Evolutionary conservation across 2,797 vertebrate species (phyloP).

Genomic region (Mormyrus proboscirostris): DNA sequence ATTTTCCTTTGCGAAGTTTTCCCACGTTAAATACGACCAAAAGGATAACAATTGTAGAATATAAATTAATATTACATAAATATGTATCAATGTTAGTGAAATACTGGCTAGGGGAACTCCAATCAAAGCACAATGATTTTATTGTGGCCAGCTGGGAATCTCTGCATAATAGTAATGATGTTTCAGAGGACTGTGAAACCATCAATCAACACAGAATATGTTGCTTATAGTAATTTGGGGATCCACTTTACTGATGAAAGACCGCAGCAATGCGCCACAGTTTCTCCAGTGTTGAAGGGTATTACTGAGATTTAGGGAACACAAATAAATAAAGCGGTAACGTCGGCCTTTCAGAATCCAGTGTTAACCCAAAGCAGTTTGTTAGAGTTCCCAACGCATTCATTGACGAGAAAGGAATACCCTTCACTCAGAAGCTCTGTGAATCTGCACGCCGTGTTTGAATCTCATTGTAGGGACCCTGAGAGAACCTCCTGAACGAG

Average conservation of each 20-base stretch:
- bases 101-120: constrained; percentile 51
- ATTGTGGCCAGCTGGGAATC: constrained; percentile 65
- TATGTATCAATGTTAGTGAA: constrained; percentile 43
- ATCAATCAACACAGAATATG: constrained; percentile 69
- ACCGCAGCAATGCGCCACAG: constrained; percentile 60
- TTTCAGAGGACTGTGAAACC: constrained; percentile 60
- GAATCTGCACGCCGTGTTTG: constrained; percentile 66
- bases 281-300: constrained; percentile 57
- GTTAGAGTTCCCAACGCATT: constrained; percentile 65
- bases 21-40: constrained; percentile 31
- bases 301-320: constrained; percentile 56
- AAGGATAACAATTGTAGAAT: constrained; percentile 44
- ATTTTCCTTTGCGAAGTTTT: not conserved
- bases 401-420: constrained; percentile 62
- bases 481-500: constrained; percentile 64
- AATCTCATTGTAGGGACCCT: constrained; percentile 65
- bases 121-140: constrained; percentile 65
- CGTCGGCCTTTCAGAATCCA: constrained; percentile 61
- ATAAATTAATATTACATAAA: constrained; percentile 50
- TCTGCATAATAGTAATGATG: constrained; percentile 62
- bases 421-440: constrained; percentile 62
- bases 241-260: constrained; percentile 70
- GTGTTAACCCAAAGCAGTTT: constrained; percentile 67
- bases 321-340: constrained; percentile 71
- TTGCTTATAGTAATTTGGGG: constrained; percentile 61